A percentile compares a stretch with the other conserved stretches of the same genome.
Evolutionary conservation across 2,888 invertebrate genomes (phyloP).

Genomic region (Ligdia adustata): DNA sequence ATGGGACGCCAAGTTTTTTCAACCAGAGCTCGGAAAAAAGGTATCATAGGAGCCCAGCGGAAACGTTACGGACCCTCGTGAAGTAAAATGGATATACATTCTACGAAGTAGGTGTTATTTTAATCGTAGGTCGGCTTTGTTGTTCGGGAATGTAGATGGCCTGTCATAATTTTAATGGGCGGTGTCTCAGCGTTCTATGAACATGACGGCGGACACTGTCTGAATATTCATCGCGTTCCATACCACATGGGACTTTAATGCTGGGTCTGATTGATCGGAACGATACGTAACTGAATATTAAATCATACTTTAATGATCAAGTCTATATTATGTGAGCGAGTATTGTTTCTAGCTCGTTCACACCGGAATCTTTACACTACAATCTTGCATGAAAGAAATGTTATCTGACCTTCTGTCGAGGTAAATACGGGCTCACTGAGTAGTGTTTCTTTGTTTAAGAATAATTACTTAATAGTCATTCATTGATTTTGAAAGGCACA

Average conservation of each 20-base stretch:
- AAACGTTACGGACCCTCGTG: constrained; percentile 81
- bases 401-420: constrained; percentile 32
- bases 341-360: not conserved
- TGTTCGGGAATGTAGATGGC: constrained; percentile 81
- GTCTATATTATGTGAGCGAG: constrained; percentile 1
- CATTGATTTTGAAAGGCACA: constrained; percentile 29
- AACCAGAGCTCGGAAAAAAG: constrained; percentile 75
- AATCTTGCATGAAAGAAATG: constrained; percentile 16
- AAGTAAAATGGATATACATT: constrained; percentile 81
- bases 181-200: constrained; percentile 71
- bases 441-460: constrained; percentile 24
- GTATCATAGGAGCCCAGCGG: constrained; percentile 81
- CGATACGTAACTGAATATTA: constrained; percentile 13
- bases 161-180: constrained; percentile 82
- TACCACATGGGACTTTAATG: constrained; percentile 21
- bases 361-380: constrained; percentile 7
- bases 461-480: constrained; percentile 21
- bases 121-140: constrained; percentile 81
- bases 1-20: constrained; percentile 83
- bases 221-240: constrained; percentile 66
- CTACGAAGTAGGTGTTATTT: constrained; percentile 83
- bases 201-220: constrained; percentile 62
- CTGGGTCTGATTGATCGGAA: constrained; percentile 17
- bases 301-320: constrained; percentile 14
- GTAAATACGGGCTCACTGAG: constrained; percentile 49